Evolutionary conservation across 2,797 vertebrate genomes (phyloP).

Genomic region (Platyrinchus mystaceus): DNA sequence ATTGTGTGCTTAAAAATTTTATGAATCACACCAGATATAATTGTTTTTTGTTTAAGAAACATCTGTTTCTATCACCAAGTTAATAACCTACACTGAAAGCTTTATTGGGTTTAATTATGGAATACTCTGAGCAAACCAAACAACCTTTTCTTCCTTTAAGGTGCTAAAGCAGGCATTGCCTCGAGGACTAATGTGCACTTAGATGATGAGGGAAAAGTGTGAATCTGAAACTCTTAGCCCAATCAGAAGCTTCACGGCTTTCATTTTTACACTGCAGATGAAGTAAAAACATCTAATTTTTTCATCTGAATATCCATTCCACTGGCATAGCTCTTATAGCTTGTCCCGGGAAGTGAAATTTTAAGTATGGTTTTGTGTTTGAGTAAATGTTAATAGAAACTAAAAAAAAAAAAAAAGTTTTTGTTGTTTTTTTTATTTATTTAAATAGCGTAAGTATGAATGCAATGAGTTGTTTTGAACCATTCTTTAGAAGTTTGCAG

Average conservation of each 20-base stretch:
- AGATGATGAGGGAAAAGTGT: neutral
- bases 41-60: conserved; percentile 8
- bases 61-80: neutral
- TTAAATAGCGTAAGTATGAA: neutral
- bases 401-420: no score
- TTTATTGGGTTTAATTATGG: conserved; percentile 28
- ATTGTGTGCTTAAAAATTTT: neutral
- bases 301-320: neutral
- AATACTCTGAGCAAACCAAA: neutral
- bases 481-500: neutral
- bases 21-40: neutral
- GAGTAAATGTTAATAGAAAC: neutral
- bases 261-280: neutral
- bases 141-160: neutral
- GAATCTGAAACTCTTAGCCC: neutral
- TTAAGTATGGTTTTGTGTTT: neutral
- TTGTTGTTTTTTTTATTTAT: neutral
- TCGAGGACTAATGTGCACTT: neutral
- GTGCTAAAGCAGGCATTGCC: neutral
- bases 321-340: neutral
- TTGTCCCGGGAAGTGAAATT: neutral
- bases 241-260: neutral
- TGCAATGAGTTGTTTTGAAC: neutral
- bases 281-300: neutral
- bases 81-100: neutral